Base-by-base conservation (phyloP, 1,140 invertebrate species). In the Saccostrea cuccullata region DNA sequence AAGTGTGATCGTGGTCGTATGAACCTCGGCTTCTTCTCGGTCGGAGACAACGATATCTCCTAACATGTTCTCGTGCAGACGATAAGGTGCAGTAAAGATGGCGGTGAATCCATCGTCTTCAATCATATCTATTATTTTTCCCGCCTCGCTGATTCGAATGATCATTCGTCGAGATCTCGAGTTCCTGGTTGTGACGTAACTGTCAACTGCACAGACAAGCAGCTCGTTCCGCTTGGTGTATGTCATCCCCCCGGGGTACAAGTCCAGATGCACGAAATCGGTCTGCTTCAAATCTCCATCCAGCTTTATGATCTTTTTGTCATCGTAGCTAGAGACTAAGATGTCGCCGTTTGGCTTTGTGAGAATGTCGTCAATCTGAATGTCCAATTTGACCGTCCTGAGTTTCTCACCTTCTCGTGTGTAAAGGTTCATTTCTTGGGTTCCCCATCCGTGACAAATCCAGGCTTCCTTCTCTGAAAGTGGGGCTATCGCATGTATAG, bases 401-500 rank as follows among this genome's bases (percentile, higher is more conserved):
- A 88, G 83, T 85, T 90, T 90, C 20, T 90, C 87, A 3, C 91
- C 91, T 17, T 89, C 88, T 55, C 88, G 90, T 5, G 89, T 85
- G 73, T 87, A 91, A 15, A 92, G 85, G 40, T 90, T 84, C 55
- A 92, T 90, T 56, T 92, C 87, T 64, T 89, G 91, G 6, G 88
- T 90, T 13, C 91, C 91, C 91, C 91, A 92, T 0, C 91, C 91
- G 88, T 89, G 90, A 26, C 89, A 89, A 6, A 92, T 70, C 91
- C 91, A 92, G 3, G 91, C 91, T 58, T 92, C 91, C 17, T 88
- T 91, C 26, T 92, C 91, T 0, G 91, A 92, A 12, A 92, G 86
- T 17, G 91, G 91, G 11, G 91, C 91, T 23, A 92, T 92, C 2
- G 91, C 91, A 47, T 92, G 91, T 17, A 92, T 84, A 0, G 91